These are phyloP conservation scores for Scomber japonicus DNA, from an alignment of 2,113 vertebrate genomes.

Conservation along the genomic window DNA sequence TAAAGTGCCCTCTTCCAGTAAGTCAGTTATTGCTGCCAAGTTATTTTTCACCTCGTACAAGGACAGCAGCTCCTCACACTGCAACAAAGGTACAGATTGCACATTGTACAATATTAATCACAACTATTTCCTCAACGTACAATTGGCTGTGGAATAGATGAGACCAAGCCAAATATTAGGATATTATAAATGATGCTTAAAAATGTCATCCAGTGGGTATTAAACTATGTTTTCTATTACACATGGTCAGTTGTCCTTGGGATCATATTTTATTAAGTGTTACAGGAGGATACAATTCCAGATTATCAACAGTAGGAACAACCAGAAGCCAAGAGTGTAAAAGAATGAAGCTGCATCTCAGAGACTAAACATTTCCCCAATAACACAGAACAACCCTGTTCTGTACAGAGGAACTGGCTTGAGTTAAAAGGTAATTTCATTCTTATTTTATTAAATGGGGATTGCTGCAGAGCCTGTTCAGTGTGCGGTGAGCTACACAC, in stretches of 20 bases:
- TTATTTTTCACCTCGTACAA: conserved; percentile 22
- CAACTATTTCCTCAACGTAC: conserved; percentile 1
- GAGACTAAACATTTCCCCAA: conserved; percentile 31
- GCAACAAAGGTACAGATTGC: conserved; percentile 34
- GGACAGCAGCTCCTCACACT: conserved; percentile 35
- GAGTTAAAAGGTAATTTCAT: conserved; percentile 7
- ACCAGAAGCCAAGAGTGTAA: background rate
- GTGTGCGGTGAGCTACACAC: conserved; percentile 6
- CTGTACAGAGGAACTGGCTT: background rate
- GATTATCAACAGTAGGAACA: background rate
- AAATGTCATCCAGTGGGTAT: background rate
- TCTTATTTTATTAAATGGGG: conserved; percentile 40
- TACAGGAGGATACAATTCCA: conserved; percentile 9
- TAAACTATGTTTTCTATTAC: background rate
- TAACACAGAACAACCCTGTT: background rate
- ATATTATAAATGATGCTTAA: background rate
- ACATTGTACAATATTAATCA: conserved; percentile 8
- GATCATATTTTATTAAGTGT: conserved; percentile 1
- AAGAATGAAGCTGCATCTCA: background rate
- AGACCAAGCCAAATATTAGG: background rate
- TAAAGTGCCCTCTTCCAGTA: conserved; percentile 56
- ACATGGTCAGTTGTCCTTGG: no score
- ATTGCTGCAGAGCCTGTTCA: background rate
- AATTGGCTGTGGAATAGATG: conserved; percentile 12
- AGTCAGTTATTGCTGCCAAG: conserved; percentile 46